Conservation (phyloP, 2,113 vertebrate genomes). For the Lepus europaeus region DNA sequence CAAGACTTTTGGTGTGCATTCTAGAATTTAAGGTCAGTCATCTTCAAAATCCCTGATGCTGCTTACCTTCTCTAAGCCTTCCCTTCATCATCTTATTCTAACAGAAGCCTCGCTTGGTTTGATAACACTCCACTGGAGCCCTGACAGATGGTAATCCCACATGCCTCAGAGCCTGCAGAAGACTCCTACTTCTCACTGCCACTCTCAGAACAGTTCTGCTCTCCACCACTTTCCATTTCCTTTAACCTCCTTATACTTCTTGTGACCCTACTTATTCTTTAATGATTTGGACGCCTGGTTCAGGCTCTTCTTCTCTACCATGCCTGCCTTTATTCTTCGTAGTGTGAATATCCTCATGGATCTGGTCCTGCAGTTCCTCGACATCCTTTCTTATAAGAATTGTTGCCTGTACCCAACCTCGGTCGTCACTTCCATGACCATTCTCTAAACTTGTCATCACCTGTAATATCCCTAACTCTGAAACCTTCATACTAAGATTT, state of each 20-base stretch:
- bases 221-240: neutral
- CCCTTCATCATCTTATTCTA: neutral
- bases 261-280: neutral
- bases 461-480: neutral
- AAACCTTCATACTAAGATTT: neutral
- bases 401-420: neutral
- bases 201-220: neutral
- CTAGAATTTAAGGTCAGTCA: neutral
- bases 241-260: neutral
- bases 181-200: neutral
- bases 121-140: neutral
- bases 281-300: neutral
- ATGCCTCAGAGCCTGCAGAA: neutral
- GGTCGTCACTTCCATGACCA: neutral
- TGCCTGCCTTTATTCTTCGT: neutral
- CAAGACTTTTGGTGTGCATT: neutral
- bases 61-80: neutral
- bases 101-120: neutral
- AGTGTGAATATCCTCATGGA: neutral
- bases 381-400: neutral
- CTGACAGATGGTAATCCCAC: neutral
- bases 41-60: neutral
- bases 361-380: neutral
- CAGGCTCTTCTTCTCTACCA: neutral
- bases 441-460: neutral